A percentile compares a stretch with the other conserved stretches of the same genome.
Evolutionary conservation across 2,113 vertebrate genomes (phyloP).

Genomic region (Carollia perspicillata): DNA sequence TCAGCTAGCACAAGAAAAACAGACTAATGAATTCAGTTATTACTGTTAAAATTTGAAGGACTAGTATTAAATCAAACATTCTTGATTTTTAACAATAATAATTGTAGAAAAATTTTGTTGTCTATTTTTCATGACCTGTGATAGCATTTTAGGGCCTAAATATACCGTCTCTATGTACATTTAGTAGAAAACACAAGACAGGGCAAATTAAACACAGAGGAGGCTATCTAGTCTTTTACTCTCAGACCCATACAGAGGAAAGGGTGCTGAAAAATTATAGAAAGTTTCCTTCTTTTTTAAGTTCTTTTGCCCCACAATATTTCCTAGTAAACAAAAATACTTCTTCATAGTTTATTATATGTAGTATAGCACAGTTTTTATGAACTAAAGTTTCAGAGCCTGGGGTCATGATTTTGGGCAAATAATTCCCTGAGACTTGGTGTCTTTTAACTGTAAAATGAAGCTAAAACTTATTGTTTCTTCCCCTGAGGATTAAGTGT

Average conservation of each 20-base stretch:
- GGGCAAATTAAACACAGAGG: neutral
- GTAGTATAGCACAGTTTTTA: neutral
- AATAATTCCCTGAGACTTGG: too few species aligned
- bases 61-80: neutral
- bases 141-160: constrained; percentile 5
- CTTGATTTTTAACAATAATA: neutral
- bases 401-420: too few species aligned
- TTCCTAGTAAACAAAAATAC: neutral
- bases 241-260: neutral
- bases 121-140: neutral
- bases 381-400: neutral
- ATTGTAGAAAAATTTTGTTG: neutral
- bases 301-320: neutral
- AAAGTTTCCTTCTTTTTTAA: too few species aligned
- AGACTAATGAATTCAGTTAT: neutral
- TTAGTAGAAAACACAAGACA: constrained; percentile 1
- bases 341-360: neutral
- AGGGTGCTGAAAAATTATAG: too few species aligned
- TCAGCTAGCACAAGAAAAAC: too few species aligned
- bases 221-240: neutral
- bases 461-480: too few species aligned
- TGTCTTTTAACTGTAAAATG: too few species aligned
- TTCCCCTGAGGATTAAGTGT: too few species aligned
- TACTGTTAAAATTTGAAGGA: neutral
- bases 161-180: neutral